phyloP scores from a whole-genome alignment of 1,140 invertebrate species.

The Heliconius congener region DNA sequence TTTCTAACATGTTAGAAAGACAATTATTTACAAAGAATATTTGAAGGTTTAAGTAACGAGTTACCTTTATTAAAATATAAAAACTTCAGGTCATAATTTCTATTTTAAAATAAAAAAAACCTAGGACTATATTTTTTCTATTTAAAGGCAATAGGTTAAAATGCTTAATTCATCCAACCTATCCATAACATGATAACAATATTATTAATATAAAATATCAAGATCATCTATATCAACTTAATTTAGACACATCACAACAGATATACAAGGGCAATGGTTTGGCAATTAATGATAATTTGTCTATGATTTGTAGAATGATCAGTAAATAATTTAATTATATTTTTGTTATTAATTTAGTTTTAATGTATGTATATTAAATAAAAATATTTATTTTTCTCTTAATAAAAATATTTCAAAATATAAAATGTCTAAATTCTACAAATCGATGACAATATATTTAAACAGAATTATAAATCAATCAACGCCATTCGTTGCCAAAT shows the following conservation, averaged over 20 bases:
- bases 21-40: background rate
- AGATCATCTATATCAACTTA: too few relatives aligned
- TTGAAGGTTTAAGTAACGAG: background rate
- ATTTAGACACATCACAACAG: background rate
- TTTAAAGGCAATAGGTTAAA: background rate
- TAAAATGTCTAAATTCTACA: too few relatives aligned
- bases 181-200: too few relatives aligned
- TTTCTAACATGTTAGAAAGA: background rate
- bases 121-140: too few relatives aligned
- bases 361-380: background rate
- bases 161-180: background rate
- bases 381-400: too few relatives aligned
- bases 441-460: background rate
- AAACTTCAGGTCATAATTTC: background rate
- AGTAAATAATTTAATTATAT: too few relatives aligned
- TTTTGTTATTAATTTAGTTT: background rate
- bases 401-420: too few relatives aligned
- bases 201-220: too few relatives aligned
- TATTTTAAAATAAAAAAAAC: background rate
- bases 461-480: background rate
- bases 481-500: background rate
- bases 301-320: background rate
- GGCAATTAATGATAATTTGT: background rate
- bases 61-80: background rate
- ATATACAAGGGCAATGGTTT: background rate